Conservation (phyloP, 2,113 vertebrate species). For the Trogon melanurus region DNA sequence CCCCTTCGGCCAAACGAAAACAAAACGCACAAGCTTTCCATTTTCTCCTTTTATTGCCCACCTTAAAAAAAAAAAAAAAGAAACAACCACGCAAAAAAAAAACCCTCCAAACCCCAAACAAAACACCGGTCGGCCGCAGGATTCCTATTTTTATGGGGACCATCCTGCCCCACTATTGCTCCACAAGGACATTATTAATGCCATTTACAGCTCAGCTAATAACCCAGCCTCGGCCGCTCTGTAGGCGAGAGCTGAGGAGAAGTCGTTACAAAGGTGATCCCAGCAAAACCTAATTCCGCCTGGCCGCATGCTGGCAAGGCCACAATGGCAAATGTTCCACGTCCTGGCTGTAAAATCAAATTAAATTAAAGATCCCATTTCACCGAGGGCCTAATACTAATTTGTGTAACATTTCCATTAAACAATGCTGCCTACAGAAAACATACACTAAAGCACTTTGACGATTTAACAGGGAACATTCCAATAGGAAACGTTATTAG, state of each 20-base stretch:
- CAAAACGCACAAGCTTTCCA: slow-evolving; percentile 11
- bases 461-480: slow-evolving; percentile 47
- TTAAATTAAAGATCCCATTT: slow-evolving; percentile 76
- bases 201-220: slow-evolving; percentile 62
- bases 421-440: slow-evolving; percentile 71
- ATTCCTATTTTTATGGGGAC: slow-evolving; percentile 57
- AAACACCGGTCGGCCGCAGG: not conserved
- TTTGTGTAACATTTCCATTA: slow-evolving; percentile 79
- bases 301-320: slow-evolving; percentile 45
- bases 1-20: not conserved
- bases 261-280: slow-evolving; percentile 61
- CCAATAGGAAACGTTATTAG: slow-evolving; percentile 70
- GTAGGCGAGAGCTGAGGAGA: not conserved
- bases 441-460: not conserved
- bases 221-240: not conserved
- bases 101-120: not conserved
- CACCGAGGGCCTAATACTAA: slow-evolving; percentile 72
- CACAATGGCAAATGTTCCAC: not conserved
- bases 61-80: not conserved
- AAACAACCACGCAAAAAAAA: too few relatives aligned
- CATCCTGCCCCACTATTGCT: slow-evolving; percentile 38
- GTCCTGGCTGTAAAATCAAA: slow-evolving; percentile 74
- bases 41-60: slow-evolving; percentile 48
- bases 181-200: slow-evolving; percentile 67
- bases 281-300: slow-evolving; percentile 40